These are phyloP conservation scores for Calephelis nemesis DNA, from an alignment of 1,140 invertebrate genomes.

Conservation along the genomic window DNA sequence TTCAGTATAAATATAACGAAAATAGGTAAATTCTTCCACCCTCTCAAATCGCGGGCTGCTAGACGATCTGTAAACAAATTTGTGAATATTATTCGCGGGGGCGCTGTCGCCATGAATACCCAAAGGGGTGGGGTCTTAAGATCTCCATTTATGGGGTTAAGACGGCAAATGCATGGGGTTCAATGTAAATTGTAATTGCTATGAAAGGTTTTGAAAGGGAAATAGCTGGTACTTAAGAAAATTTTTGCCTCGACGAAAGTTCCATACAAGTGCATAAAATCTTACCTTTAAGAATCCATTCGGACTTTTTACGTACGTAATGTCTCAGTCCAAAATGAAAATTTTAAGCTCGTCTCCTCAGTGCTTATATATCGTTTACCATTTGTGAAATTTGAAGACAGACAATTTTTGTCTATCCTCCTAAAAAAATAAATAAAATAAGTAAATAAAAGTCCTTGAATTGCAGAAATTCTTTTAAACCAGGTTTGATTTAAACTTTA, in stretches of 20 bases:
- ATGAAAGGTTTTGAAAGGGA: constrained; percentile 37
- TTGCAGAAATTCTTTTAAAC: no score
- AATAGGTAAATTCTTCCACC: constrained; percentile 26
- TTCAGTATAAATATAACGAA: constrained; percentile 1
- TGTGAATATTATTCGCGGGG: constrained; percentile 66
- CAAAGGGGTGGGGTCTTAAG: constrained; percentile 61
- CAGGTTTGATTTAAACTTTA: no score
- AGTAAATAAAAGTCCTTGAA: no score
- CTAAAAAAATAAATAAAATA: no score
- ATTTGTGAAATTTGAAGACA: no score
- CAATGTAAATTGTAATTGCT: constrained; percentile 51
- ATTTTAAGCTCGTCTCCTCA: no score
- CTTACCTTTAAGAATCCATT: neutral
- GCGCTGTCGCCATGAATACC: constrained; percentile 55
- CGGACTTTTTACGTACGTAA: neutral
- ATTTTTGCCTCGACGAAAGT: neutral
- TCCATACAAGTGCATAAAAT: neutral
- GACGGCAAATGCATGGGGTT: constrained; percentile 54
- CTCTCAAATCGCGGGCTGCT: constrained; percentile 23
- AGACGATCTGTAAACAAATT: constrained; percentile 68
- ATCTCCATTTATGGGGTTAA: constrained; percentile 68
- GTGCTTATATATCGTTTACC: no score
- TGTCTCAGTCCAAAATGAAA: neutral
- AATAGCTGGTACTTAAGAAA: constrained; percentile 18
- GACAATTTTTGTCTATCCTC: no score